Evolutionary conservation across 2,113 vertebrate species (phyloP).

Genomic region (Bos javanicus): DNA sequence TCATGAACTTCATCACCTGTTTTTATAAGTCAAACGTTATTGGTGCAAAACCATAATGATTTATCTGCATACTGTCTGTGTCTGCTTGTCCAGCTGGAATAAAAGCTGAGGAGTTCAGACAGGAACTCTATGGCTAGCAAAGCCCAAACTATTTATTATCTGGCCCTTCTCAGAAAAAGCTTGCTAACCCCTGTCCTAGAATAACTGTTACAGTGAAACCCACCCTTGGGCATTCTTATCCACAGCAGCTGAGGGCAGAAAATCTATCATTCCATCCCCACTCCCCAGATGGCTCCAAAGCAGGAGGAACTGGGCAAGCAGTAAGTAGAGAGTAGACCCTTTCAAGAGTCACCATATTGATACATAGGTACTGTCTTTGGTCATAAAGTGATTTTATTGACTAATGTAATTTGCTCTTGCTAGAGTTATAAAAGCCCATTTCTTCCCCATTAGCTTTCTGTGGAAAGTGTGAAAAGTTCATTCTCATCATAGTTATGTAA

Average conservation of each 20-base stretch:
- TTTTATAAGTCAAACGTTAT: not conserved
- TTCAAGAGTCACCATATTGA: not conserved
- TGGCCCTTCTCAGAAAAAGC: not conserved
- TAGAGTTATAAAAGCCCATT: not conserved
- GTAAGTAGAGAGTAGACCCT: not conserved
- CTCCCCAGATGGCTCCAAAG: not conserved
- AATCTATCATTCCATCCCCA: not conserved
- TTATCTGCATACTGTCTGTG: not conserved
- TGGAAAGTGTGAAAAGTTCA: slow-evolving; percentile 3
- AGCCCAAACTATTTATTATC: not conserved
- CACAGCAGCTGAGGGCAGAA: not conserved
- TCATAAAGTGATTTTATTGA: not conserved
- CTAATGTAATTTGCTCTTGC: not conserved
- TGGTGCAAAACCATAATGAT: not conserved
- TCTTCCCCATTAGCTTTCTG: not conserved
- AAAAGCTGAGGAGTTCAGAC: not conserved
- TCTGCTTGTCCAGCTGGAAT: not conserved
- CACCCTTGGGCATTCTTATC: too few species aligned
- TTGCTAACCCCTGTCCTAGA: not conserved
- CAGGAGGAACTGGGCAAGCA: not conserved
- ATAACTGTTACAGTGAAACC: not conserved
- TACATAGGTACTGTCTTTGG: not conserved
- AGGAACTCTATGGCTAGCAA: not conserved
- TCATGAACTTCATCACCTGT: not conserved
- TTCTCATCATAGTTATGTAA: not conserved